These are phyloP conservation scores for Hylomyscus alleni DNA, from an alignment of 2,797 vertebrate genomes.

Conservation along the genomic window DNA sequence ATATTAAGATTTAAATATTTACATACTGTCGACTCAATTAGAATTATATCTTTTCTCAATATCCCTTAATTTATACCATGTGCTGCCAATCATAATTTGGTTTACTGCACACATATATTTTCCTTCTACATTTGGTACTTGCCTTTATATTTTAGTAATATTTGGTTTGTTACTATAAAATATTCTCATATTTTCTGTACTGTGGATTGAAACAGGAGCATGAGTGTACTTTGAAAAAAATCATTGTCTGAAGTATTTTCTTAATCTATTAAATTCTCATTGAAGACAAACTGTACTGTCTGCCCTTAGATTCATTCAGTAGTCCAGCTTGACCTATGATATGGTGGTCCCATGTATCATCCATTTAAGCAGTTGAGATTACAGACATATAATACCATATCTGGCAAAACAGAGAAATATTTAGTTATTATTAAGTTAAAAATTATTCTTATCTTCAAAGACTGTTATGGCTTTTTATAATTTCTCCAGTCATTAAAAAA, in stretches of 20 bases:
- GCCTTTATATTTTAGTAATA: not conserved
- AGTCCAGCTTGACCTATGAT: not conserved
- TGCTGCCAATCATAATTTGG: not conserved
- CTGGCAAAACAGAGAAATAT: not conserved
- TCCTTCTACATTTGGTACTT: not conserved
- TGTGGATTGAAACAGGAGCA: not conserved
- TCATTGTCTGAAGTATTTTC: not conserved
- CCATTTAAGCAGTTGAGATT: not conserved
- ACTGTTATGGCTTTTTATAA: not conserved
- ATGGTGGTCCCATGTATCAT: accelerated
- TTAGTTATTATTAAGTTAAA: not conserved
- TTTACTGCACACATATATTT: not conserved
- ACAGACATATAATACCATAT: not conserved
- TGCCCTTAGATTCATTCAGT: not conserved
- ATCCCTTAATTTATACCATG: not conserved
- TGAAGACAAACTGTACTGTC: not conserved
- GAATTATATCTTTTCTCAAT: not conserved
- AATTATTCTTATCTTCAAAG: not conserved
- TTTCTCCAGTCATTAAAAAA: not conserved
- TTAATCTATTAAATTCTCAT: not conserved
- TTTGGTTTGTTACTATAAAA: not conserved
- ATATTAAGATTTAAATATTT: not conserved
- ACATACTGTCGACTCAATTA: not conserved
- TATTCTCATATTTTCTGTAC: not conserved
- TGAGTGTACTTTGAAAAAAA: not conserved